Percentiles rank a stretch among this genome's conserved stretches.
Evolutionary conservation across 2,797 vertebrate species (phyloP).

Genomic region (Macrochelys suwanniensis): DNA sequence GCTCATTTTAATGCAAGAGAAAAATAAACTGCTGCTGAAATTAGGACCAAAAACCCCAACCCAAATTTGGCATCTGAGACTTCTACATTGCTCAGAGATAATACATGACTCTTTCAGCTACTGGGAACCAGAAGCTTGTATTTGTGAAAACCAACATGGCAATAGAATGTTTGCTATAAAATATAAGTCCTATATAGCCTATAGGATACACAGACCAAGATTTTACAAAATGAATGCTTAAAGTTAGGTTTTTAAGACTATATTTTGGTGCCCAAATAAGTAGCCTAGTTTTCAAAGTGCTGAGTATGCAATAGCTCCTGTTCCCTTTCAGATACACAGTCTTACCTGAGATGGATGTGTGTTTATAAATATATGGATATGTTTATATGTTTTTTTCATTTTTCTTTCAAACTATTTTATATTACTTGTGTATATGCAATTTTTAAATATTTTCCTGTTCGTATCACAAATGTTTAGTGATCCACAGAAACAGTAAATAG

Average conservation of each 20-base stretch:
- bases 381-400: not conserved
- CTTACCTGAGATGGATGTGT: not conserved
- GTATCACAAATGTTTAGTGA: not conserved
- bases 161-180: not conserved
- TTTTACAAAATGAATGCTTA: not conserved
- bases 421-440: fast-evolving
- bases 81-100: not conserved
- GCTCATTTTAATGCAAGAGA: not conserved
- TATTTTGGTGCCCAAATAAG: not conserved
- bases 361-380: not conserved
- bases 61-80: not conserved
- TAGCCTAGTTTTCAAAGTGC: not conserved
- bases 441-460: not conserved
- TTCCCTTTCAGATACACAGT: not conserved
- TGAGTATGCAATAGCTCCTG: not conserved
- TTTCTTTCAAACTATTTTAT: not conserved
- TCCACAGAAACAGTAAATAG: not conserved
- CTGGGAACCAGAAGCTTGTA: not conserved
- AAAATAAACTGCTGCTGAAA: not conserved
- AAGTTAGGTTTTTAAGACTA: not conserved
- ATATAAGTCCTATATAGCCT: not conserved
- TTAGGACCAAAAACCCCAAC: not conserved
- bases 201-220: not conserved
- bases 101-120: not conserved
- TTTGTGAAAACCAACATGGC: not conserved